Base-by-base conservation (phyloP, 2,888 invertebrate species). In the Gymnosoma rotundatum region DNA sequence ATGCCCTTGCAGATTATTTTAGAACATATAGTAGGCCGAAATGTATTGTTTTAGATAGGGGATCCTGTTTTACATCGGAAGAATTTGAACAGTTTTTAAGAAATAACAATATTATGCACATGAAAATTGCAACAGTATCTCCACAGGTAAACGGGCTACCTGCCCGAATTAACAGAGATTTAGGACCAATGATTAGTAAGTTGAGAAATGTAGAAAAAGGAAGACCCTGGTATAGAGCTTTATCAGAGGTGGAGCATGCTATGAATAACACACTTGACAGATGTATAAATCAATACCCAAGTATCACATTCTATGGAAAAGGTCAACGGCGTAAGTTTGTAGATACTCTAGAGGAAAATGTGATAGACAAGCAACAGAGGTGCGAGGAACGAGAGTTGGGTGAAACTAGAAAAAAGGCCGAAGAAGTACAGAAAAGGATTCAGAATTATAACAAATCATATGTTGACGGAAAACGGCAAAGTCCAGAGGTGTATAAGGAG, bases 201-300 rank as follows among this genome's bases (percentile, higher is more conserved):
- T 50, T 85, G 48, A 73, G 60, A 21, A 58, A 54, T n/a, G 48
- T 32, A 16, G 64, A 74, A 32, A 18, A 56, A 18, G 75, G 66
- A 12, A 36, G 20, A 12, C 32, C 54, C 12, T 73, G 60, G 73
- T 61, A 86, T 66, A 73, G 14, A 3, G 74, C 83, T 2, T 56
- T 50, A n/a, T n/a, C n/a, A n/a, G n/a, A n/a, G n/a, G n/a, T n/a
- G n/a, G n/a, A n/a, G n/a, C n/a, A n/a, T n/a, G 78, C 85, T 2
- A 54, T 87, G 60, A 86, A 86, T 52, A 87, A 85, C 50, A 85
- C 80, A 2, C 18, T 84, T 10, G 78, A 80, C 10, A n/a, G n/a
- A n/a, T n/a, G n/a, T n/a, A 67, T 79, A 21, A 60, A 70, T 9
- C 64, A 74, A 48, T 52, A 74, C 18, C 83, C 85, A 38, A 86